A percentile compares a stretch with the other conserved stretches of the same genome.
phyloP scores from a whole-genome alignment of 2,888 invertebrate genomes.

The Polietes domitor region DNA sequence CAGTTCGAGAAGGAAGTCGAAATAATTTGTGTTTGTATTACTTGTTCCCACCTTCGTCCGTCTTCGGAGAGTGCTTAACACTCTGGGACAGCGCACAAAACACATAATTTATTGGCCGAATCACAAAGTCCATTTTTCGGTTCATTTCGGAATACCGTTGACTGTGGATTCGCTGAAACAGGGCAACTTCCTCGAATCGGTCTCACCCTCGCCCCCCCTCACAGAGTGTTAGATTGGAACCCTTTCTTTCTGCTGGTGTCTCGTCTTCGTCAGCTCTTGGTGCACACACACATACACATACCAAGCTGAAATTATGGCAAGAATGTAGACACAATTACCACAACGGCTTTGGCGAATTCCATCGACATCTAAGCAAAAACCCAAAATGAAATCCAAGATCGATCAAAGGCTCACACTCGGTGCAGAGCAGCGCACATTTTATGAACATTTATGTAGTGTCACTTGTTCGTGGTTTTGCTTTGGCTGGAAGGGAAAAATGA shows the following conservation, averaged over 20 bases:
- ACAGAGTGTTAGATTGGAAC: constrained; percentile 38
- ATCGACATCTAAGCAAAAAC: constrained; percentile 53
- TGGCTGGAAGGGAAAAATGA: constrained; percentile 31
- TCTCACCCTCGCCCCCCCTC: neutral
- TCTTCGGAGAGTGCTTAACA: neutral
- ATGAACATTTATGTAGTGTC: constrained; percentile 55
- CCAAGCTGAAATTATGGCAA: constrained; percentile 53
- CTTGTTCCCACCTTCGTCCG: constrained; percentile 53
- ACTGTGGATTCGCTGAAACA: constrained; percentile 11
- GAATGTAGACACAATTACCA: constrained; percentile 65
- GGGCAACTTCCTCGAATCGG: constrained; percentile 51
- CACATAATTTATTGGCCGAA: constrained; percentile 58
- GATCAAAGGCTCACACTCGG: constrained; percentile 22
- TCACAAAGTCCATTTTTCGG: constrained; percentile 38
- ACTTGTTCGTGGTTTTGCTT: constrained; percentile 50
- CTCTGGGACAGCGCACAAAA: constrained; percentile 5
- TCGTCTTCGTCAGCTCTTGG: constrained; percentile 29
- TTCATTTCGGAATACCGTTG: constrained; percentile 22
- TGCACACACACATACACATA: constrained; percentile 5
- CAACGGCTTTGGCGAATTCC: constrained; percentile 58
- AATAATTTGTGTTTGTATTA: constrained; percentile 54
- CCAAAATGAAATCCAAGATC: constrained; percentile 53
- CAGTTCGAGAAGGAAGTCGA: neutral
- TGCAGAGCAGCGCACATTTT: neutral
- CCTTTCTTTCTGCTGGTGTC: constrained; percentile 9